These are phyloP conservation scores for Eublepharis macularius DNA, from an alignment of 2,113 vertebrate genomes.

Conservation along the genomic window DNA sequence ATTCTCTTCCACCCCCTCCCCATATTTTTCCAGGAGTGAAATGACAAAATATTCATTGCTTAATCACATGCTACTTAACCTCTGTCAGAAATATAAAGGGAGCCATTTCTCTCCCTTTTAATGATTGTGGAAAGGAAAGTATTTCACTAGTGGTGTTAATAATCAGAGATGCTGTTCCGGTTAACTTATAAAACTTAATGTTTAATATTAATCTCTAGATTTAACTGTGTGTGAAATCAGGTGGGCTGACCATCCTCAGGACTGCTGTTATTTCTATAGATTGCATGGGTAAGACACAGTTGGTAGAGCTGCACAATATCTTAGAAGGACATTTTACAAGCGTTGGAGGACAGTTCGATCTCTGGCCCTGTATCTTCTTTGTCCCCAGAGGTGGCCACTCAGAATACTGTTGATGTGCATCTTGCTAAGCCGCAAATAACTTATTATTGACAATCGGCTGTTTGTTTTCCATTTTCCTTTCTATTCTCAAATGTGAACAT, in stretches of 20 bases:
- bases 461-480: neutral
- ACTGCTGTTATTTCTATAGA: neutral
- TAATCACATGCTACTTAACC: slow-evolving; percentile 43
- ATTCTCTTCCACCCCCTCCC: neutral
- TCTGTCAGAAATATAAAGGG: slow-evolving; percentile 38
- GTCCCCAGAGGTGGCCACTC: neutral
- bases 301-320: neutral
- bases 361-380: neutral
- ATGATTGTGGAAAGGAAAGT: neutral
- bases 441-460: neutral
- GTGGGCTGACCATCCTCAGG: neutral
- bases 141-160: slow-evolving; percentile 8
- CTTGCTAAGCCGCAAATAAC: neutral
- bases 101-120: slow-evolving; percentile 19
- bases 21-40: slow-evolving; percentile 37
- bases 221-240: neutral
- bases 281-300: rapidly evolving
- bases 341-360: neutral
- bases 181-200: neutral
- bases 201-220: neutral
- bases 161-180: slow-evolving; percentile 13
- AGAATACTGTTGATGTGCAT: no score
- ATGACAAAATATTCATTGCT: slow-evolving; percentile 42
- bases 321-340: neutral
- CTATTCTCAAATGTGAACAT: rapidly evolving